Base-by-base conservation (phyloP, 2,797 vertebrate species). In the Lacerta agilis region DNA sequence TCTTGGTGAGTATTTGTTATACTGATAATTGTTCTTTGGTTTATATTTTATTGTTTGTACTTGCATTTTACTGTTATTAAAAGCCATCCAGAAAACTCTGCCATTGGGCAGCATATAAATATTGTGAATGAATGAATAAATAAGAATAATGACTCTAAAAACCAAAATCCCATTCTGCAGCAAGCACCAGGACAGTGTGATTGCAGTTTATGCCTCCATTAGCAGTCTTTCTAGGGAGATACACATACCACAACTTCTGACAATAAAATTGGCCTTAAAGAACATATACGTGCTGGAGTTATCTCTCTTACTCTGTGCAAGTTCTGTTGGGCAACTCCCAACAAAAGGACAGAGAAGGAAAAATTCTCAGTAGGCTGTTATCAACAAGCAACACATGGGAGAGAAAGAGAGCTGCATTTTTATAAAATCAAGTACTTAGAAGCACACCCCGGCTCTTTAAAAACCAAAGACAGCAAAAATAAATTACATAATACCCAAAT, bases 401-500 rank as follows among this genome's bases (percentile, higher is more conserved):
- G 33, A 78, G 45, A 55, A 49, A 78, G 90, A 93, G 38, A 27
- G 89, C 80, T 90, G 66, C 91, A 88, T 91, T 80, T 75, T 86
- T 90, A 79, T 94, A 77, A 7, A 27, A 43, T 78, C 76, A 69
- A 43, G 36, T 33, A 79, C 13, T 79, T 84, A 9, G 5, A 45
- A 29, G 33, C 6, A 33, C 36, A 84, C 23, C 82, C 6, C 33
- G 3, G 25, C 61, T 61, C 82, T 45, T 72, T 72, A 84, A 41
- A 69, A 33, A 73, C 43, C 43, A 79, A 5, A 69, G 36, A 41
- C 10, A 79, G 25, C 36, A 83, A 78, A 23, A 83, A 87, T 41
- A 84, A 75, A 23, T 79, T 86, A 66, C 49, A 45, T 90, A 85
- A 94, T 87, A 88, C 79, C 86, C 85, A 88, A 94, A 92, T 86